A percentile compares a stretch with the other conserved stretches of the same genome.
Conservation (phyloP, 2,113 vertebrate genomes). For the Catharus fuscescens region DNA sequence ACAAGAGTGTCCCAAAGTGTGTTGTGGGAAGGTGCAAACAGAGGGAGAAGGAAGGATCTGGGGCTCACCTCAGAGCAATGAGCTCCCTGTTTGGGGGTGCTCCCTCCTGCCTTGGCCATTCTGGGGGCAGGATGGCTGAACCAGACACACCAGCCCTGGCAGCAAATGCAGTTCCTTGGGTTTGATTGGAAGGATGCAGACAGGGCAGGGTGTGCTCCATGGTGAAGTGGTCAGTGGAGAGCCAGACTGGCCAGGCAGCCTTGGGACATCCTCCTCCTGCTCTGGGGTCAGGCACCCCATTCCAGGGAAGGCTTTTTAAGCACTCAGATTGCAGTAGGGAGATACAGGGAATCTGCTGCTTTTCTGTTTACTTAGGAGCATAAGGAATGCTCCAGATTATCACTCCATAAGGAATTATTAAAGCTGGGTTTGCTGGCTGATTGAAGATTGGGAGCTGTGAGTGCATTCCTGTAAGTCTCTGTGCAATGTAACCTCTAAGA, state of each 20-base stretch:
- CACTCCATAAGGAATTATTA: too few species aligned
- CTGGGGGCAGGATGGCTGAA: background rate
- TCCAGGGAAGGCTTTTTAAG: background rate
- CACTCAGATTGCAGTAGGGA: rapidly evolving
- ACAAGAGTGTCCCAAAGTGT: too few species aligned
- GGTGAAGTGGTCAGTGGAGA: background rate
- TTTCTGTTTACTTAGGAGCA: background rate
- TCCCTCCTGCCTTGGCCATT: background rate
- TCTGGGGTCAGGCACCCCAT: background rate
- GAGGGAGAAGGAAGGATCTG: background rate
- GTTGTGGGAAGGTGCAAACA: background rate
- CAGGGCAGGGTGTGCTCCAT: background rate
- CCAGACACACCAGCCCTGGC: background rate
- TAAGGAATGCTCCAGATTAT: background rate
- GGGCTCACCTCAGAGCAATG: background rate
- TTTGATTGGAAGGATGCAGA: background rate
- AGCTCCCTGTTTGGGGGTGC: rapidly evolving
- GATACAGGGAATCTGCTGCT: background rate
- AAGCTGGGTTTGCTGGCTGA: background rate
- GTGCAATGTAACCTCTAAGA: rapidly evolving
- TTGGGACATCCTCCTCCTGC: background rate
- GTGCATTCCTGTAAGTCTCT: rapidly evolving
- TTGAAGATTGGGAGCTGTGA: background rate
- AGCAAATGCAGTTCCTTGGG: background rate
- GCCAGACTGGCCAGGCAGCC: background rate